Percentiles rank a stretch among this genome's conserved stretches.
Conservation (phyloP, 2,113 vertebrate species). For the Otus sunia region DNA sequence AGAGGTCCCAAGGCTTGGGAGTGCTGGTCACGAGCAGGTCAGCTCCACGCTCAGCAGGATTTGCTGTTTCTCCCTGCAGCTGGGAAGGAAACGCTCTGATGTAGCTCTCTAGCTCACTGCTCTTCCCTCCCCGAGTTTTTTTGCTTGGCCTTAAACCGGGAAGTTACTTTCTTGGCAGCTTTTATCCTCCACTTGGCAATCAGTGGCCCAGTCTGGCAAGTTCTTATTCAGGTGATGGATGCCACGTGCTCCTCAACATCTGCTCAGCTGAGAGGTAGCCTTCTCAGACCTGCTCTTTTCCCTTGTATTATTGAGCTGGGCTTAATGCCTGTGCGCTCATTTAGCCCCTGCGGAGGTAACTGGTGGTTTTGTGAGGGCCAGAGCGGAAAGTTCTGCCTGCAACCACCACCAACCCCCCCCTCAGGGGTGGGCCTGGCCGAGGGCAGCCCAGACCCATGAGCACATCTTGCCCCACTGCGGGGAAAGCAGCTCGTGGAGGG, state of each 20-base stretch:
- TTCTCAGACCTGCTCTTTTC: not conserved
- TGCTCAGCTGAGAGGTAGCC: not conserved
- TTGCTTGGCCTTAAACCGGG: not conserved
- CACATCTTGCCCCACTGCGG: not conserved
- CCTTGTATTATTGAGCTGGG: not conserved
- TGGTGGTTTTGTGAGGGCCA: not conserved
- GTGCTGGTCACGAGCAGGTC: not conserved
- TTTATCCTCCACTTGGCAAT: slow-evolving; percentile 2
- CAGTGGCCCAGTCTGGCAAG: not conserved
- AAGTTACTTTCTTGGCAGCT: not conserved
- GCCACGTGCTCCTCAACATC: fast-evolving
- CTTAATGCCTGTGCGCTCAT: not conserved
- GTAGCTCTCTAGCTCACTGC: not conserved
- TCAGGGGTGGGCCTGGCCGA: not conserved
- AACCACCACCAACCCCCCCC: not conserved
- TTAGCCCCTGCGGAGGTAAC: not conserved
- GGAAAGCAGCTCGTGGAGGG: not conserved
- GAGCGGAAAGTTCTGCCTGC: not conserved
- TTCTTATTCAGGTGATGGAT: not conserved
- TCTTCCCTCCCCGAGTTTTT: not conserved
- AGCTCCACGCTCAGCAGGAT: not conserved
- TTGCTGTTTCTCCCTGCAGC: not conserved
- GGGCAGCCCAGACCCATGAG: not conserved
- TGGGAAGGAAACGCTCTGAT: not conserved
- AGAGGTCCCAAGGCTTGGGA: not conserved